Base-by-base conservation (phyloP, 2,797 vertebrate genomes). In the Microchirus variegatus region DNA sequence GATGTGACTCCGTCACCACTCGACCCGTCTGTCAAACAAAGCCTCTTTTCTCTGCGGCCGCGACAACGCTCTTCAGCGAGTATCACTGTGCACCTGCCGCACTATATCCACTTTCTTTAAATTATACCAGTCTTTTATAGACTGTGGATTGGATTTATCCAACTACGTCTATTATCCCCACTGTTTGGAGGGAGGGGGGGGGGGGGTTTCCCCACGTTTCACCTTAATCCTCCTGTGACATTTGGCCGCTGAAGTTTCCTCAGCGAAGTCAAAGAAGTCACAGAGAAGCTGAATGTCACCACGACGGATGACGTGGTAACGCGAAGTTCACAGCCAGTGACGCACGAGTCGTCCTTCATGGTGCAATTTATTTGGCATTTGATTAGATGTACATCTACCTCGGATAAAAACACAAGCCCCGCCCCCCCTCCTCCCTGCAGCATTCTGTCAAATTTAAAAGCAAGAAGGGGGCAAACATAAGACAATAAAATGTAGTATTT, bases 281-380 rank as follows among this genome's bases (percentile, higher is more conserved):
- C 37, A 64, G 12, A 58, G 66, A 10, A 40, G 71, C 47, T 77
- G 70, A 90, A 87, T 82, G 77, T 77, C 73, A 15, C 0, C 22
- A 61, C 0, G 31, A 61, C 9, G 58, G 70, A 59, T 47, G n/a
- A 83, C 26, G 50, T 48, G 68, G 68, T 26, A 50, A 49, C 31
- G 3, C 57, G 15, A 57, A 67, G 73, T 67, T 76, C 53, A 67
- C 18, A 75, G 40, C 63, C 81, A 77, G 61, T 77, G 68, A 81
- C 31, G 44, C 83, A 81, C 42, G 63, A 68, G 22, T 74, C 59
- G 52, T 89, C 81, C 83, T 90, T 90, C 91, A 93, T 92, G 92
- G 94, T 93, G 93, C 89, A 91, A 85, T 97, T 97, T 97, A 97
- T 98, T 97, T 97, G 96, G 95, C 95, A 95, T 96, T 94, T 95